A percentile compares a stretch with the other conserved stretches of the same genome.
Evolutionary conservation across 2,113 vertebrate genomes (phyloP).

Genomic region (Varanus komodoensis): DNA sequence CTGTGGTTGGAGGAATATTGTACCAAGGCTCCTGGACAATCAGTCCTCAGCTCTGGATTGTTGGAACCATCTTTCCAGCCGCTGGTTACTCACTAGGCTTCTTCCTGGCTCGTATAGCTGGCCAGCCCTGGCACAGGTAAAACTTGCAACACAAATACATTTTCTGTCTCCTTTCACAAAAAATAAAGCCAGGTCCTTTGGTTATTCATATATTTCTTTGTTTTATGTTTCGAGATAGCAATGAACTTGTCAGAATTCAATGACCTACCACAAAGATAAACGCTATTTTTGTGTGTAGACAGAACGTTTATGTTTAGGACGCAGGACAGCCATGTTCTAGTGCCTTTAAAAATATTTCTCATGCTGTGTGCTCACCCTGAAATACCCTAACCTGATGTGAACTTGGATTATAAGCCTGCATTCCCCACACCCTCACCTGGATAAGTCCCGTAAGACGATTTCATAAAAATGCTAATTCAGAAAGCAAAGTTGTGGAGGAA

Average conservation of each 20-base stretch:
- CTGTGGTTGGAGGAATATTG: slow-evolving; percentile 90
- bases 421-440: neutral
- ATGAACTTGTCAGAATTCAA: slow-evolving; percentile 15
- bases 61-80: slow-evolving; percentile 90
- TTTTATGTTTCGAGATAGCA: neutral
- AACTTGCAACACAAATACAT: neutral
- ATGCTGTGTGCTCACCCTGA: too few species aligned
- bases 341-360: neutral
- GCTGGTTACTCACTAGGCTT: slow-evolving; percentile 89
- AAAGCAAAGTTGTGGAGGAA: neutral
- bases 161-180: neutral
- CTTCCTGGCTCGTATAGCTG: slow-evolving; percentile 84
- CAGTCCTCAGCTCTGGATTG: slow-evolving; percentile 88
- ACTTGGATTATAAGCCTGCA: neutral
- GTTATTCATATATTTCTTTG: too few species aligned
- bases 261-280: neutral
- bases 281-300: fast-evolving
- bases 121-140: slow-evolving; percentile 92
- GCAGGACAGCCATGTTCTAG: neutral
- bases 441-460: neutral
- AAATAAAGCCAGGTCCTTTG: neutral
- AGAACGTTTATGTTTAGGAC: neutral
- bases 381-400: neutral
- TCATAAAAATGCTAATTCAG: neutral
- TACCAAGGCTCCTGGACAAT: slow-evolving; percentile 94